Evolutionary conservation across 2,888 invertebrate species (phyloP), one percentile per base, ranked within the genome.

Genomic region (Tethea ocularis): DNA sequence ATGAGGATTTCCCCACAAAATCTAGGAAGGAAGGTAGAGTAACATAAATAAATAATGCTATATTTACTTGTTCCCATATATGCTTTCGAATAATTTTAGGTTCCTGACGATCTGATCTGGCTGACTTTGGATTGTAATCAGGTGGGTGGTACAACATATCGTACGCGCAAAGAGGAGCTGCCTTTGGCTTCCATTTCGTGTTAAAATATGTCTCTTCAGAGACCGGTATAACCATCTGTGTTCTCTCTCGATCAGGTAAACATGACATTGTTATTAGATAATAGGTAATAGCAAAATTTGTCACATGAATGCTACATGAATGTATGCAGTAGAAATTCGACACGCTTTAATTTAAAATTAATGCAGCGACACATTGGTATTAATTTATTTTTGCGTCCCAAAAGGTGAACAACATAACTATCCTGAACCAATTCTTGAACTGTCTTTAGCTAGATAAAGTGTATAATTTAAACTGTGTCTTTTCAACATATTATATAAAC

Each of bases 61-160:
- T n/a, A 58, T 58, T 59, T 77, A 89, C 91, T 80, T 91, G 91
- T 13, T 77, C 73, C 92, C 91, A 93, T 66, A 93, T 92, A 74
- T 93, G 91, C 57, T 67, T 77, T 56, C 86, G 76, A 46, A 89
- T 90, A 24, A 89, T 91, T 63, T 89, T 84, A 0, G 88, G 88
- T 61, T 91, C 88, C 62, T 86, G 86, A 0, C 93, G 81, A 63
- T 93, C 93, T 0, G 90, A 89, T 58, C 93, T 80, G 0, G 87
- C 85, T 0, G 91, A 76, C 63, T 89, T 89, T 0, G 89, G 92
- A 56, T 93, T 89, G 67, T 92, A 93, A 60, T 91, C 90, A 0
- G 91, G 92, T 0, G 92, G 91, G 61, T 93, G 93, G 61, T 87
- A 89, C 6, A 92, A 72, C 91, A 91, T 93, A 41, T 93, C 93